These are phyloP conservation scores for Chelonoidis abingdonii DNA, from an alignment of 2,113 vertebrate genomes.

Conservation along the genomic window DNA sequence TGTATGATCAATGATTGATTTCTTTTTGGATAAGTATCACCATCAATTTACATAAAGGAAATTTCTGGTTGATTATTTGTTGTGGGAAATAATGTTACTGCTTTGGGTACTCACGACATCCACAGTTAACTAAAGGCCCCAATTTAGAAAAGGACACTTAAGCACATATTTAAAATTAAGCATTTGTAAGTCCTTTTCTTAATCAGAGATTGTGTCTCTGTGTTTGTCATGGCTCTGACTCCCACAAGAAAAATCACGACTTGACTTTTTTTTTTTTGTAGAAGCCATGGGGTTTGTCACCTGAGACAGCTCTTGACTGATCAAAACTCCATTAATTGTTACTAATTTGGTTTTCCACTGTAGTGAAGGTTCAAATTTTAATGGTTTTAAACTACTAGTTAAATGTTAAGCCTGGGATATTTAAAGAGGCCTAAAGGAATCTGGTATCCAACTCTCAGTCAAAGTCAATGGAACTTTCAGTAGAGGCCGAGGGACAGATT, in stretches of 20 bases:
- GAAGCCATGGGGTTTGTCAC: neutral
- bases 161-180: accelerated
- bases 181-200: neutral
- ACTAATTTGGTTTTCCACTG: neutral
- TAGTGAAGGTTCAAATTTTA: neutral
- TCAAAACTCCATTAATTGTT: neutral
- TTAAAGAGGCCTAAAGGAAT: neutral
- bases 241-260: neutral
- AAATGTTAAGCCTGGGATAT: neutral
- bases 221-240: neutral
- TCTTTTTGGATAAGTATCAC: neutral
- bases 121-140: neutral
- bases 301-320: neutral
- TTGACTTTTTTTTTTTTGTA: neutral
- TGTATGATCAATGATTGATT: neutral
- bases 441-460: neutral
- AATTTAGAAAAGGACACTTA: neutral
- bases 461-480: neutral
- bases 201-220: neutral
- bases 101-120: neutral
- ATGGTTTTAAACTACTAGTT: neutral
- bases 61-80: accelerated
- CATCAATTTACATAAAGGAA: neutral
- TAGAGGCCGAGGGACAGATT: neutral
- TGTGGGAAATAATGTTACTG: accelerated